phyloP scores from a whole-genome alignment of 2,113 vertebrate genomes.

The Brachionichthys hirsutus region DNA sequence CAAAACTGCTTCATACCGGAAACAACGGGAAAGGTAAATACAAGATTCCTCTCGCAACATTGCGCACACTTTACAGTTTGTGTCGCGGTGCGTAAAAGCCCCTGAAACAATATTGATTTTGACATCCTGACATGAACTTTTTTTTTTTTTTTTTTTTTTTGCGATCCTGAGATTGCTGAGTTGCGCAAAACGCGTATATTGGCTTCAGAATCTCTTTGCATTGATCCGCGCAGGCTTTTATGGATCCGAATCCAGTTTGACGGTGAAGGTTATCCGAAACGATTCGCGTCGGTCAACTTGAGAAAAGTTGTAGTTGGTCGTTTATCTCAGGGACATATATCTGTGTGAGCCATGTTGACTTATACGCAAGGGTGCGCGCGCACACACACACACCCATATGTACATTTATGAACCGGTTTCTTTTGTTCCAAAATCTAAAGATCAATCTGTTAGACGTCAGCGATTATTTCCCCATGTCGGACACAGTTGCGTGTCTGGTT shows the following conservation, averaged over 20 bases:
- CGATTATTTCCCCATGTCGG: background rate
- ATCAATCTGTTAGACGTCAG: too few species aligned
- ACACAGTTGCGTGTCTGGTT: conserved; percentile 23
- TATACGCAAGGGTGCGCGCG: too few species aligned
- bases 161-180: too few species aligned
- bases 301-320: conserved; percentile 19
- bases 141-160: background rate
- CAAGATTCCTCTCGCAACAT: background rate
- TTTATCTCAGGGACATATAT: too few species aligned
- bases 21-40: conserved; percentile 42
- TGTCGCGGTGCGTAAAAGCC: background rate
- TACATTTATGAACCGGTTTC: too few species aligned
- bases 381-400: too few species aligned
- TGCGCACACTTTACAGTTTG: background rate
- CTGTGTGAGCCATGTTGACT: background rate
- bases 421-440: conserved; percentile 10
- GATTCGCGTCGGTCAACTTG: conserved; percentile 13
- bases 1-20: background rate
- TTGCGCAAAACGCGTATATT: too few species aligned
- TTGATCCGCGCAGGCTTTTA: fast-evolving
- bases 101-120: background rate
- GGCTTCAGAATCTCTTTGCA: background rate
- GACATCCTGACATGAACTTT: conserved; percentile 1
- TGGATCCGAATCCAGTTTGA: background rate
- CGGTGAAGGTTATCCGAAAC: too few species aligned